Evolutionary conservation across 2,797 vertebrate species (phyloP).

Genomic region (Sebastes diaconus): DNA sequence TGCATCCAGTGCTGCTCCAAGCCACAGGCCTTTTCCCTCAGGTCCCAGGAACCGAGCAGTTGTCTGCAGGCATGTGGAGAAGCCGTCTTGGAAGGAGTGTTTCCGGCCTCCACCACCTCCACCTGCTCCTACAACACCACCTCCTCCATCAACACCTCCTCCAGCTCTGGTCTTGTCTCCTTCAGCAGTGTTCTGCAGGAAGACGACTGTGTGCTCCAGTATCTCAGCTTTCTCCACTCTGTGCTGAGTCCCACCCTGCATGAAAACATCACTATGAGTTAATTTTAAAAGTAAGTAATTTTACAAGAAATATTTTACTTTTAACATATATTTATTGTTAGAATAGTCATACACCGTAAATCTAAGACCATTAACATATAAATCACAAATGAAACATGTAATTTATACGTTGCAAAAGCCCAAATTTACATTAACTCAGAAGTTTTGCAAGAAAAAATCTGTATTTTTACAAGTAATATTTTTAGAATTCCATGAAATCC

Average conservation of each 20-base stretch:
- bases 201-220: slow-evolving; percentile 82
- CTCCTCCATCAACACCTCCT: not conserved
- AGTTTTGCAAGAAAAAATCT: too few species aligned
- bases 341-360: too few species aligned
- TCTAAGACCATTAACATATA: too few species aligned
- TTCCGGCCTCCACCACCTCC: slow-evolving; percentile 14
- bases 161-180: not conserved
- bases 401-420: too few species aligned
- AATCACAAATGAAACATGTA: too few species aligned
- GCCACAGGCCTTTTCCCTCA: slow-evolving; percentile 51
- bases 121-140: not conserved
- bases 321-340: too few species aligned
- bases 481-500: too few species aligned
- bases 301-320: too few species aligned
- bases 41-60: slow-evolving; percentile 71
- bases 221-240: slow-evolving; percentile 87
- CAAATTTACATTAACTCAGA: too few species aligned
- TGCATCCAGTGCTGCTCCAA: slow-evolving; percentile 38
- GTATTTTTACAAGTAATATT: too few species aligned
- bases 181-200: slow-evolving; percentile 66
- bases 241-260: slow-evolving; percentile 78
- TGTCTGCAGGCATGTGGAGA: slow-evolving; percentile 72
- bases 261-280: not conserved
- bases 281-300: not conserved
- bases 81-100: slow-evolving; percentile 66